A percentile compares a stretch with the other conserved stretches of the same genome.
Conservation (phyloP, 2,113 vertebrate species). For the Rhagologus leucostigma region DNA sequence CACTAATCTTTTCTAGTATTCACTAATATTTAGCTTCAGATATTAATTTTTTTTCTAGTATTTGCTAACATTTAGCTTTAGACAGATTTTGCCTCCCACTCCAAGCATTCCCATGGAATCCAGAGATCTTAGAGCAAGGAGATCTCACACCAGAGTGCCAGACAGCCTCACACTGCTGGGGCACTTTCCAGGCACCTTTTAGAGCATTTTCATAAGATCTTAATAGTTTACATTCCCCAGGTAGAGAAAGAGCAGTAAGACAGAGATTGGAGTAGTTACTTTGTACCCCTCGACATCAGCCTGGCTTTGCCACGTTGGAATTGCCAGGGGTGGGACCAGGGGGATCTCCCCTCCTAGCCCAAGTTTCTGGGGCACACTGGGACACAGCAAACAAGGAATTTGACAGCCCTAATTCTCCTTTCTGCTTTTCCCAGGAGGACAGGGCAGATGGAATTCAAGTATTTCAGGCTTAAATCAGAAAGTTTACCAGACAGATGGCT, state of each 20-base stretch:
- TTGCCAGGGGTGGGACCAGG: background rate
- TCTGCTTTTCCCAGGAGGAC: background rate
- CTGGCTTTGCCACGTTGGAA: background rate
- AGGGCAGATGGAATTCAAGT: background rate
- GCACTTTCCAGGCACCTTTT: background rate
- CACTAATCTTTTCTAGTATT: background rate
- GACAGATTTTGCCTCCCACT: background rate
- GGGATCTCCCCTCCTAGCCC: background rate
- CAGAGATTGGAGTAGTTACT: background rate
- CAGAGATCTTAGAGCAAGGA: background rate
- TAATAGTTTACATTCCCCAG: background rate
- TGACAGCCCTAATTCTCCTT: background rate
- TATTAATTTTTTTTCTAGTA: background rate
- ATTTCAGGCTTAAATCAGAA: background rate
- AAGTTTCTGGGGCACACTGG: background rate
- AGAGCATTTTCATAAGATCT: background rate
- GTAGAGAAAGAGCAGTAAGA: background rate
- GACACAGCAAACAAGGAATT: background rate
- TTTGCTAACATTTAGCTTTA: background rate
- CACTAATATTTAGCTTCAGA: background rate
- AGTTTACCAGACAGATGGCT: background rate
- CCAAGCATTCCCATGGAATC: background rate
- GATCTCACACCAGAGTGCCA: background rate
- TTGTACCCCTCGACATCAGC: fast-evolving
- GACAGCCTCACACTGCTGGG: background rate